These are phyloP conservation scores for Drosophila leontia DNA, from an alignment of 1,140 invertebrate genomes.

Conservation along the genomic window DNA sequence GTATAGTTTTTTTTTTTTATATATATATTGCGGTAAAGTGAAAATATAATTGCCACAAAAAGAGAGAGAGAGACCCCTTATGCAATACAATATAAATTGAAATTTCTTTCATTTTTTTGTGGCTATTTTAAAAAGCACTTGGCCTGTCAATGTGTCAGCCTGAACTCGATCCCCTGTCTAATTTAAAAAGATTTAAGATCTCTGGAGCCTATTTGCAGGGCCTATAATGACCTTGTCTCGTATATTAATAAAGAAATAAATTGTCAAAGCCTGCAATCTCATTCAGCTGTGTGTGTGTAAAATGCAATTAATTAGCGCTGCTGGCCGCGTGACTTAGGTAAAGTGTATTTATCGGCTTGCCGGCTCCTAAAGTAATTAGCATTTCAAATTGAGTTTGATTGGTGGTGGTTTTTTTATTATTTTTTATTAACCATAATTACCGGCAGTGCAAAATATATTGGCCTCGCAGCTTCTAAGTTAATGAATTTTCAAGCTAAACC, in stretches of 20 bases:
- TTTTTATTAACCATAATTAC: constrained; percentile 28
- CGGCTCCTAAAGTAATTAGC: constrained; percentile 6
- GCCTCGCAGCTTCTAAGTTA: neutral
- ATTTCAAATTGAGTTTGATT: constrained; percentile 19
- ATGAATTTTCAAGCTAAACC: neutral
- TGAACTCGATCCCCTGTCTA: constrained; percentile 7
- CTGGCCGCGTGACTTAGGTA: constrained; percentile 5
- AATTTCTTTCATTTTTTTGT: constrained; percentile 42
- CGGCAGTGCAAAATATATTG: neutral
- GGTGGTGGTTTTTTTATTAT: constrained; percentile 2
- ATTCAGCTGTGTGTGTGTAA: constrained; percentile 2
- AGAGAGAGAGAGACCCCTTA: constrained; percentile 13
- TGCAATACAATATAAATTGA: constrained; percentile 39
- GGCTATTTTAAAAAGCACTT: constrained; percentile 46
- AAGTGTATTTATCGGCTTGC: constrained; percentile 1
- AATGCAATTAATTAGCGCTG: constrained; percentile 22
- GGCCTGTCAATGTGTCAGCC: constrained; percentile 29
- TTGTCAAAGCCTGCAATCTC: constrained; percentile 18
- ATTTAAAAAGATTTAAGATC: too few relatives aligned
- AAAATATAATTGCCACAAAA: constrained; percentile 58
- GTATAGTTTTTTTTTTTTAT: constrained; percentile 19
- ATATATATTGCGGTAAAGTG: constrained; percentile 55
- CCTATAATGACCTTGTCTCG: constrained; percentile 11
- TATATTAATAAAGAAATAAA: neutral
- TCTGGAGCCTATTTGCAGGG: neutral